Base-by-base conservation (phyloP, 2,888 invertebrate species). In the Hyposoter dolosus region DNA sequence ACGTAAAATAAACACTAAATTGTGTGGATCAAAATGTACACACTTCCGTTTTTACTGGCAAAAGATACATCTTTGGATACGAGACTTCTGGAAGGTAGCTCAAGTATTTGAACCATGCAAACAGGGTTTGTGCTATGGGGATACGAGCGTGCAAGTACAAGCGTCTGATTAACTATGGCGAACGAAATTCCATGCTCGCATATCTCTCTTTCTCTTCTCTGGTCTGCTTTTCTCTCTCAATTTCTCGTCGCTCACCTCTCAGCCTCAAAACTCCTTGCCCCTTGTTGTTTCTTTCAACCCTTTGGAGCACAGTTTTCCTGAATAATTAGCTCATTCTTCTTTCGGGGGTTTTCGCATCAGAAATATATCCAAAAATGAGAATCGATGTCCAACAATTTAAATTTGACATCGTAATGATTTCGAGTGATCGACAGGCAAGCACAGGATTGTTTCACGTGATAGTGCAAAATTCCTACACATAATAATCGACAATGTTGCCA, bases 101-200 rank as follows among this genome's bases (percentile, higher is more conserved):
- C 19, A 56, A 79, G 56, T 71, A 79, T 69, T 56, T 47, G 69
- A 79, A 71, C 43, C 79, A 79, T 53, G 78, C 43, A 50, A 83
- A 35, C 43, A 53, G 32, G 50, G 60, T 47, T 19, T 68, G 40
- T n/a, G 19, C 85, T 78, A 78, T 74, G 71, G 47, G 47, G 47
- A 40, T 50, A 63, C 47, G 81, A 74, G 12, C 35, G 53, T 66
- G 68, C 19, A 74, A 79, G 68, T 71, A 81, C 76, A 72, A 60
- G 76, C 84, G 23, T 43, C 76, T 81, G 84, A 84, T 84, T 81
- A 81, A 84, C 84, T 81, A 81, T 84, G 74, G 65, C 40, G 69
- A 56, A 68, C 50, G 75, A 75, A 84, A 87, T 87, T 85, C 65
- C 82, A 83, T 90, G 90, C 91, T 89, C 76, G 91, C 89, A 88